These are phyloP conservation scores for Cacoxenus indagator DNA, from an alignment of 2,888 invertebrate species.

Conservation along the genomic window DNA sequence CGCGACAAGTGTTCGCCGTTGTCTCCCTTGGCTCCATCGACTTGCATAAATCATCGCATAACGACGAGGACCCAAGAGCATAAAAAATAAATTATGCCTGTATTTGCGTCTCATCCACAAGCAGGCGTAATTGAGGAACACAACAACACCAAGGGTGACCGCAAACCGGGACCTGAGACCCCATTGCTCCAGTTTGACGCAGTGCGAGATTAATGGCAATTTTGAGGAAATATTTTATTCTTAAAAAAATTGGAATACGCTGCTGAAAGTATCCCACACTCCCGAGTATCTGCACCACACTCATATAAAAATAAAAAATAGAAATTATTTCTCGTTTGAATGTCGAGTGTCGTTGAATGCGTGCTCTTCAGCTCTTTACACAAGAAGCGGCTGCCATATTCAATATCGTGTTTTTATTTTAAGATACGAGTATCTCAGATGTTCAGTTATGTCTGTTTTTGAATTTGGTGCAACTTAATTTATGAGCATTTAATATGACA, in stretches of 20 bases:
- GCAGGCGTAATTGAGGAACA: constrained; percentile 55
- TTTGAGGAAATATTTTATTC: not conserved
- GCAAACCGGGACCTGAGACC: not conserved
- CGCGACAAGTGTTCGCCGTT: constrained; percentile 32
- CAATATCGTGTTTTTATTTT: too few species aligned
- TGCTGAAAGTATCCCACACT: not conserved
- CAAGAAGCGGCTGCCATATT: too few species aligned
- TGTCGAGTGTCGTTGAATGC: not conserved
- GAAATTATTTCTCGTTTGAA: not conserved
- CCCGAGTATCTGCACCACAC: not conserved
- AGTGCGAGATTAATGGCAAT: constrained; percentile 12
- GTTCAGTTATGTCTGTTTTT: not conserved
- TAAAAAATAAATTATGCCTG: constrained; percentile 56
- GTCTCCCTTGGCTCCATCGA: constrained; percentile 44
- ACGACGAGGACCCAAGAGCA: constrained; percentile 42
- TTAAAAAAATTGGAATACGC: not conserved
- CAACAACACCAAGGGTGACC: constrained; percentile 30
- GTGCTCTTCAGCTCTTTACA: not conserved
- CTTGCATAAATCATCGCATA: constrained; percentile 57
- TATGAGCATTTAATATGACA: constrained; percentile 54
- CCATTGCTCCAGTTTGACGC: constrained; percentile 8
- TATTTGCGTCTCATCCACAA: constrained; percentile 41
- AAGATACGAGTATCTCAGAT: too few species aligned
- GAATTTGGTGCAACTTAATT: constrained; percentile 38
- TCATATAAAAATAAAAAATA: not conserved